Percentiles rank a stretch among this genome's conserved stretches.
phyloP scores from a whole-genome alignment of 1,140 invertebrate genomes.

The Akabosia matsudoensis region DNA sequence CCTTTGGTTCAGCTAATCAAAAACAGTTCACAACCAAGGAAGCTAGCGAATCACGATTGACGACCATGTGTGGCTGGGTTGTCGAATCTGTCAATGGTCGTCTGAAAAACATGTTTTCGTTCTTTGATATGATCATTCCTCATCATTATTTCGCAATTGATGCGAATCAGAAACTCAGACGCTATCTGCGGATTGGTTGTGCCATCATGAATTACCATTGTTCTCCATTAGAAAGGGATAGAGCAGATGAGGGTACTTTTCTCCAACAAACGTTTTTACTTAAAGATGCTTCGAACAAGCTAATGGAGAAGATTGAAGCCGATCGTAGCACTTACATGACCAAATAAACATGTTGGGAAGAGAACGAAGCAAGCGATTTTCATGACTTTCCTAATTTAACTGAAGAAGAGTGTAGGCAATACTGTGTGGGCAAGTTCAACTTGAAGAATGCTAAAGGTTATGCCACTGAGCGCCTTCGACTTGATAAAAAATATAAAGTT shows the following conservation, averaged over 20 bases:
- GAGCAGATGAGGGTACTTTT: not conserved
- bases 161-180: not conserved
- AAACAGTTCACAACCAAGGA: slow-evolving; percentile 48
- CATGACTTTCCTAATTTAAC: too few species aligned
- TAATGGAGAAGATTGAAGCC: too few species aligned
- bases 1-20: slow-evolving; percentile 46
- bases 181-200: slow-evolving; percentile 18
- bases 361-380: too few species aligned
- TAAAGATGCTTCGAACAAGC: too few species aligned
- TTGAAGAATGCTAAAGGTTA: too few species aligned
- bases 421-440: too few species aligned
- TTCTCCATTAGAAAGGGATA: not conserved
- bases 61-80: slow-evolving; percentile 50
- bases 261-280: too few species aligned
- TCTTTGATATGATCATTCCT: slow-evolving; percentile 12
- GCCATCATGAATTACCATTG: slow-evolving; percentile 24
- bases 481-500: too few species aligned
- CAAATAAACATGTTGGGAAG: too few species aligned
- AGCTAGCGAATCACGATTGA: slow-evolving; percentile 49
- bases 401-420: too few species aligned
- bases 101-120: slow-evolving; percentile 35
- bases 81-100: slow-evolving; percentile 50
- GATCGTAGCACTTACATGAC: too few species aligned
- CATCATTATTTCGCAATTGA: slow-evolving; percentile 4
- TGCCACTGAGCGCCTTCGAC: too few species aligned